Evolutionary conservation across 37 sponge, comb jelly and placozoan genomes (phyloP), one percentile per base, ranked within the genome.

Genomic region (Diacarnus erythraeanus): DNA sequence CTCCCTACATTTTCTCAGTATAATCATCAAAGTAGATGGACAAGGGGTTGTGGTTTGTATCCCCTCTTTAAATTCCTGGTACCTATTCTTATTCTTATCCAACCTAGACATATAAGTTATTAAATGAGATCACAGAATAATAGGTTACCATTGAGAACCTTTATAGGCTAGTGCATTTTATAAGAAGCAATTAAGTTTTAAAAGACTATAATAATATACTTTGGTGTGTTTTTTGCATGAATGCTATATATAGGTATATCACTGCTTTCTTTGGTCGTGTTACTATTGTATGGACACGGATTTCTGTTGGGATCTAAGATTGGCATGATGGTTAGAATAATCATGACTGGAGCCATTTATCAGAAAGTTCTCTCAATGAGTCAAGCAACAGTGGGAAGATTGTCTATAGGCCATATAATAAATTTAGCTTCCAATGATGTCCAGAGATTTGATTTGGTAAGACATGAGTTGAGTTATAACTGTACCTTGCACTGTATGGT

Each of bases 351-450:
- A 35, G 85, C 90, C 71, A 84, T 89, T 23, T 80, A 89, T 38
- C 75, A 84, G 26, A 89, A 89, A 74, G 90, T 89, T 58, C 43
- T 93, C 12, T 35, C 78, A 20, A 78, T 93, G 35, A 81, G 77
- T 75, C 89, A 77, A 37, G 78, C 39, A 2, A 81, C 70, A 35
- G 51, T 93, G 20, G 71, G 83, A 2, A 54, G 75, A 68, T 25
- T 88, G 10, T 75, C 93, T 29, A 75, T 78, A 43, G 93, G 93
- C 35, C 85, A 89, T 22, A 61, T 93, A 15, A 69, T 93, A 61
- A 93, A 93, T 56, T 60, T 93, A 0, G 86, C 86, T 1, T 88
- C 93, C 59, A 93, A 85, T 78, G 93, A 92, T 76, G 93, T 92
- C 17, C 93, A 92, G 80, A 70, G 89, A 59, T 77, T 92, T 63